Conservation (phyloP, 1,140 invertebrate genomes). For the Hycleus phaleratus region DNA sequence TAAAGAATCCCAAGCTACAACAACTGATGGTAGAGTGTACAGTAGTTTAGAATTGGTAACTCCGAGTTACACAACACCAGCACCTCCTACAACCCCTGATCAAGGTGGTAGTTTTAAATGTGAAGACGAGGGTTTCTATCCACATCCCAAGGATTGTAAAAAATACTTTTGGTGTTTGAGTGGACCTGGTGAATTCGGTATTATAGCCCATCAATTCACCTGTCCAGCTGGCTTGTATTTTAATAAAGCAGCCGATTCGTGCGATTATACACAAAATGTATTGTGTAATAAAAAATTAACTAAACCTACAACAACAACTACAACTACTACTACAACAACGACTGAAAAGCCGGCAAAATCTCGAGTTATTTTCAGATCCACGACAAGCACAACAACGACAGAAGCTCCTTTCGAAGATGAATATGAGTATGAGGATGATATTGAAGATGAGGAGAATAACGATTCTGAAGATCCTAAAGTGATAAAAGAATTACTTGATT, state of each 20-base stretch:
- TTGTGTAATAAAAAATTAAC: slow-evolving; percentile 57
- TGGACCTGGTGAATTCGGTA: slow-evolving; percentile 78
- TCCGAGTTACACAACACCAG: slow-evolving; percentile 57
- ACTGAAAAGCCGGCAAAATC: slow-evolving; percentile 41
- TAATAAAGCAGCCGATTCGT: slow-evolving; percentile 85
- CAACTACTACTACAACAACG: slow-evolving; percentile 41
- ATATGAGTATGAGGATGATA: slow-evolving; percentile 56
- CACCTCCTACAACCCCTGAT: slow-evolving; percentile 83
- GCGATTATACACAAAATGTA: slow-evolving; percentile 84
- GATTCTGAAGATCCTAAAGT: slow-evolving; percentile 64
- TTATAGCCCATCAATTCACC: slow-evolving; percentile 88
- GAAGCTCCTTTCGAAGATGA: slow-evolving; percentile 45
- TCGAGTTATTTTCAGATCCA: slow-evolving; percentile 39
- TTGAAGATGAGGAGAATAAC: slow-evolving; percentile 35
- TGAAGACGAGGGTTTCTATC: slow-evolving; percentile 88
- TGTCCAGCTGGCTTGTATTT: slow-evolving; percentile 87
- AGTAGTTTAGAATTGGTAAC: slow-evolving; percentile 42
- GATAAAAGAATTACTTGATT: slow-evolving; percentile 73
- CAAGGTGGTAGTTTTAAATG: slow-evolving; percentile 86
- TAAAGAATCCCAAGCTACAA: slow-evolving; percentile 10
- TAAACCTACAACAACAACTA: slow-evolving; percentile 43
- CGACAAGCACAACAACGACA: slow-evolving; percentile 34
- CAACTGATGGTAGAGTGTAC: slow-evolving; percentile 21
- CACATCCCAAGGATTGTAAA: slow-evolving; percentile 87
- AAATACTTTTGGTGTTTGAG: slow-evolving; percentile 94